Evolutionary conservation across 2,888 invertebrate species (phyloP).

Genomic region (Nasonia oneida): DNA sequence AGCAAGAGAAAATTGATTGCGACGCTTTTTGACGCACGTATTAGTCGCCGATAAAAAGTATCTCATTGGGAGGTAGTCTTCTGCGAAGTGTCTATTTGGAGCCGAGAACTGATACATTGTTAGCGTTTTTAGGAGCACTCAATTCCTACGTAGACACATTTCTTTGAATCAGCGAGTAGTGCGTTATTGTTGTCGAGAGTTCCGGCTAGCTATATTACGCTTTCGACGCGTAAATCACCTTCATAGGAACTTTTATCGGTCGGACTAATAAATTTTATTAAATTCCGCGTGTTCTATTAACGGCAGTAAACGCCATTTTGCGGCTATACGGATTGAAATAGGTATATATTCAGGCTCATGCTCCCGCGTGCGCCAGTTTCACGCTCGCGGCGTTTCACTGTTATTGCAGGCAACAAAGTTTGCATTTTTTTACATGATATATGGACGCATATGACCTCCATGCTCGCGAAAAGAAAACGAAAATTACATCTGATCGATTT

Average conservation of each 20-base stretch:
- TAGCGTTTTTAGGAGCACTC: constrained; percentile 30
- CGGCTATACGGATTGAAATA: background rate
- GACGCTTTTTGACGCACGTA: constrained; percentile 21
- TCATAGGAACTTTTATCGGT: background rate
- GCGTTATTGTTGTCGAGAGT: background rate
- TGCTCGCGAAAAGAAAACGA: background rate
- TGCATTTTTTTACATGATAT: background rate
- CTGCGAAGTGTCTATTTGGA: constrained; percentile 54
- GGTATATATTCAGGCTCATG: background rate
- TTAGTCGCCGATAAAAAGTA: constrained; percentile 21
- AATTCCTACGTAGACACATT: background rate
- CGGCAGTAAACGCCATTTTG: constrained; percentile 2
- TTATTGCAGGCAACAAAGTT: constrained; percentile 11
- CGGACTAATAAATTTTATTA: constrained; percentile 3
- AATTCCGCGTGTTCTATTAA: constrained; percentile 6
- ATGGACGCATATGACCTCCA: too few relatives aligned
- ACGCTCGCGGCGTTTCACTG: background rate
- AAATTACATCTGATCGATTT: too few relatives aligned
- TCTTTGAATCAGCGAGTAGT: background rate
- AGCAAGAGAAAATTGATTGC: constrained; percentile 41
- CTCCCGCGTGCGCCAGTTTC: background rate
- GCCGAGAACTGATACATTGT: constrained; percentile 30
- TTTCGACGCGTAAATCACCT: background rate
- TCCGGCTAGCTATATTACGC: background rate
- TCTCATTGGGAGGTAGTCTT: constrained; percentile 48